A percentile compares a stretch with the other conserved stretches of the same genome.
These are phyloP conservation scores for Amblyraja radiata DNA, from an alignment of 2,797 vertebrate species.

Conservation along the genomic window DNA sequence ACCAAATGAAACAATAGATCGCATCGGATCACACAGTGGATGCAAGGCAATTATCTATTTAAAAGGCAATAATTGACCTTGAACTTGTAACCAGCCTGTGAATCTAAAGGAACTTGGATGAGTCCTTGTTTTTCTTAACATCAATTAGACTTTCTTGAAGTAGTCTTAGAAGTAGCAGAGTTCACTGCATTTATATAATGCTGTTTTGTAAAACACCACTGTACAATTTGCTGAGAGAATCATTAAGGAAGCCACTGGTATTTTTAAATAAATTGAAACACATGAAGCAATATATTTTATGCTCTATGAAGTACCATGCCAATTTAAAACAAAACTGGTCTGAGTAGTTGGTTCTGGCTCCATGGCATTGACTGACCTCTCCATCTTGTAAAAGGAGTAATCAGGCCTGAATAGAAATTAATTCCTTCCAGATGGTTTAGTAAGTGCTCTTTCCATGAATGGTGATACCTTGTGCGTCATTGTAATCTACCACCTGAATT, in stretches of 20 bases:
- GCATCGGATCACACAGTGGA: not conserved
- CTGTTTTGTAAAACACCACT: not conserved
- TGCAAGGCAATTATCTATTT: not conserved
- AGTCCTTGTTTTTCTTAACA: not conserved
- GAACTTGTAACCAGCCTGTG: not conserved
- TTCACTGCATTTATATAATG: not conserved
- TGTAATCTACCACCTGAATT: not conserved
- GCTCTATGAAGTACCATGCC: not conserved
- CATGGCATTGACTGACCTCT: not conserved
- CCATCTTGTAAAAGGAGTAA: not conserved
- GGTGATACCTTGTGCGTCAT: not conserved
- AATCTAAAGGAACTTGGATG: not conserved
- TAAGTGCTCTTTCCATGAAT: constrained; percentile 3
- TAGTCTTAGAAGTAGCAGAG: not conserved
- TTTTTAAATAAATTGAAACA: not conserved
- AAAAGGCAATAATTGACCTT: not conserved
- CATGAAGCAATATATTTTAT: not conserved
- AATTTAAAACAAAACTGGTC: not conserved
- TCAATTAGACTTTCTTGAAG: not conserved
- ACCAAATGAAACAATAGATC: not conserved
- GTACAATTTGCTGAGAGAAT: not conserved
- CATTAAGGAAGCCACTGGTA: not conserved
- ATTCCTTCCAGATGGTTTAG: not conserved
- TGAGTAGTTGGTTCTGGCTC: not conserved
- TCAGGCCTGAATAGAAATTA: not conserved